A percentile compares a stretch with the other conserved stretches of the same genome.
phyloP scores from a whole-genome alignment of 2,888 invertebrate genomes.

The Cynaeus angustus region DNA sequence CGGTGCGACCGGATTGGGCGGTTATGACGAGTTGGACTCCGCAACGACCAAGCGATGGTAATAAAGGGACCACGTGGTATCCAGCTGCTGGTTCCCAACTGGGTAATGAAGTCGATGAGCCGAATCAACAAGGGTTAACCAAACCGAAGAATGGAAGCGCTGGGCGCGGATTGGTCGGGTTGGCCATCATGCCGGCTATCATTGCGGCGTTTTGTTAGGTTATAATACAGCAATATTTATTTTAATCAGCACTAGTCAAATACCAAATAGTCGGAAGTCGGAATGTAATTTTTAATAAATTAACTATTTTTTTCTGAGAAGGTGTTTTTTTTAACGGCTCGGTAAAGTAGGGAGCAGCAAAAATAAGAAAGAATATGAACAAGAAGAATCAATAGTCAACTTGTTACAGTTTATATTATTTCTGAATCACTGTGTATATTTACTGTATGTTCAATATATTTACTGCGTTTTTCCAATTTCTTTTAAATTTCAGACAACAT shows the following conservation, averaged over 20 bases:
- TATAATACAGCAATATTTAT: constrained; percentile 38
- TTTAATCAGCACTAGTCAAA: constrained; percentile 45
- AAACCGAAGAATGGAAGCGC: constrained; percentile 55
- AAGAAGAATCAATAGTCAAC: too few relatives aligned
- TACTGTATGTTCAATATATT: too few relatives aligned
- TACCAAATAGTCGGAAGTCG: constrained; percentile 39
- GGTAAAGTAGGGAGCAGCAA: too few relatives aligned
- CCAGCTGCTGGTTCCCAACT: constrained; percentile 73
- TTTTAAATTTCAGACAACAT: too few relatives aligned
- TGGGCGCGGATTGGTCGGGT: neutral
- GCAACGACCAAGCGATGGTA: constrained; percentile 38
- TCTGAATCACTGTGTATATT: too few relatives aligned
- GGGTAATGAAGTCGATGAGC: constrained; percentile 75
- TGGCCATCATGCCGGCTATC: neutral
- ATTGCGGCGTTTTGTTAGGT: constrained; percentile 1
- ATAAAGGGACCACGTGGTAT: constrained; percentile 68
- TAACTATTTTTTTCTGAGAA: constrained; percentile 28
- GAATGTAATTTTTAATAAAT: constrained; percentile 36
- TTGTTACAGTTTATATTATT: too few relatives aligned
- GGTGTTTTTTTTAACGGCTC: neutral
- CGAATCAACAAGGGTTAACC: constrained; percentile 74
- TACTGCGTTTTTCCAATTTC: too few relatives aligned
- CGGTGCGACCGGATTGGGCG: constrained; percentile 64
- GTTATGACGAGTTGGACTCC: constrained; percentile 63
- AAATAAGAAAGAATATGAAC: too few relatives aligned